Evolutionary conservation across 1,140 invertebrate genomes (phyloP).

Genomic region (Drosophila kikkawai): DNA sequence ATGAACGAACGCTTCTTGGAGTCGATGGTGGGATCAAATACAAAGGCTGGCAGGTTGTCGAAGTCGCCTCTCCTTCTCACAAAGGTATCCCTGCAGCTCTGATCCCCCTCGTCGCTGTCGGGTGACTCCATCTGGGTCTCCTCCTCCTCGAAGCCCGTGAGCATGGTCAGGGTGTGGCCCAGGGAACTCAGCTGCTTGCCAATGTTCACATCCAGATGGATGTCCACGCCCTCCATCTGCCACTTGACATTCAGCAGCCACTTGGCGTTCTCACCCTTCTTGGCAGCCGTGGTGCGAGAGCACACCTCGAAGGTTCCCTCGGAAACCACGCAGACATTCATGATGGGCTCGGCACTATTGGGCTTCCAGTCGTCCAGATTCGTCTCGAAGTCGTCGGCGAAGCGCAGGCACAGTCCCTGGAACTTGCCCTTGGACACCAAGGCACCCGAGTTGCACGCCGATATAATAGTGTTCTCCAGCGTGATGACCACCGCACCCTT

Average conservation of each 20-base stretch:
- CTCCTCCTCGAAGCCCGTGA: constrained; percentile 95
- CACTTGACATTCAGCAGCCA: constrained; percentile 99
- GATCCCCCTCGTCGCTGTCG: constrained; percentile 92
- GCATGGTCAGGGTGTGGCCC: constrained; percentile 97
- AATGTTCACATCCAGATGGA: constrained; percentile 97
- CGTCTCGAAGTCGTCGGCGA: constrained; percentile 98
- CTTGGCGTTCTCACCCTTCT: constrained; percentile 96
- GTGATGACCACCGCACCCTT: constrained; percentile 97
- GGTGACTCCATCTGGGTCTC: constrained; percentile 90
- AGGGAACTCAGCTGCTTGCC: constrained; percentile 97
- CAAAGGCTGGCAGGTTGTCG: constrained; percentile 92
- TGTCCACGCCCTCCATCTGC: constrained; percentile 99
- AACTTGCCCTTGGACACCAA: constrained; percentile 92
- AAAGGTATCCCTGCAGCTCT: constrained; percentile 85
- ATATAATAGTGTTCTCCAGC: constrained; percentile 96
- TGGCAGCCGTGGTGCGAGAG: constrained; percentile 94
- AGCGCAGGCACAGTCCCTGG: constrained; percentile 94
- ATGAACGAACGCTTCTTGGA: constrained; percentile 95
- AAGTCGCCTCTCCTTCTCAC: constrained; percentile 85
- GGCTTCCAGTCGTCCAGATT: constrained; percentile 99
- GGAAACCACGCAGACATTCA: constrained; percentile 98
- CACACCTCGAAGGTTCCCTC: constrained; percentile 99
- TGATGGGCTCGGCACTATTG: constrained; percentile 92
- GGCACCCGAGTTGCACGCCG: constrained; percentile 93
- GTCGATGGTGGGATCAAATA: constrained; percentile 94